Conservation (phyloP, 1,140 invertebrate species). For the Drosophila gunungcola region DNA sequence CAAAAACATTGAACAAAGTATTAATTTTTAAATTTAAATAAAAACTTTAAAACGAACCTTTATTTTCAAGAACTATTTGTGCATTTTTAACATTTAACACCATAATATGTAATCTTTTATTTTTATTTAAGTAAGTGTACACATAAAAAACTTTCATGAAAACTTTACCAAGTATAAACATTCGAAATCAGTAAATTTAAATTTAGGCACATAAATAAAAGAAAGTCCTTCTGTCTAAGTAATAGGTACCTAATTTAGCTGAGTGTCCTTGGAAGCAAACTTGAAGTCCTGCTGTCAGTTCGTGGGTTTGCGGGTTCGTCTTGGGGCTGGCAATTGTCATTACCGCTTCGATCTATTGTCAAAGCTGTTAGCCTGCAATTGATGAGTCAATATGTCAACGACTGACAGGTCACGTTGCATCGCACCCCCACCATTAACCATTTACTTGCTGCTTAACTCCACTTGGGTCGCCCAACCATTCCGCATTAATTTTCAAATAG, state of each 20-base stretch:
- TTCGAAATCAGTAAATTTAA: no score
- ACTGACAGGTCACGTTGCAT: conserved; percentile 70
- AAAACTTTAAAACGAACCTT: no score
- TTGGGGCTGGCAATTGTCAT: conserved; percentile 62
- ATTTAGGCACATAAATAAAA: neutral
- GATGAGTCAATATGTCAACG: conserved; percentile 78
- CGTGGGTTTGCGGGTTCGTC: conserved; percentile 14
- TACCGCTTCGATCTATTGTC: conserved; percentile 67
- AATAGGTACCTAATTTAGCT: neutral
- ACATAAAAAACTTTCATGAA: no score
- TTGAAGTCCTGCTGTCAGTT: neutral
- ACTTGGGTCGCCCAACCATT: neutral
- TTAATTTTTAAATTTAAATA: no score
- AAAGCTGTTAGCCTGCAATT: conserved; percentile 62
- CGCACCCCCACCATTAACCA: conserved; percentile 8
- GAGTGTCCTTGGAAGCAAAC: neutral
- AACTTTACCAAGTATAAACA: no score
- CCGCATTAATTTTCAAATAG: conserved; percentile 33
- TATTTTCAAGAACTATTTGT: no score
- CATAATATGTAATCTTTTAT: no score
- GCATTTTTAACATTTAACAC: no score
- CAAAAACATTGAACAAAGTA: no score
- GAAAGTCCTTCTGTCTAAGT: no score
- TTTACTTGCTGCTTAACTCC: neutral
- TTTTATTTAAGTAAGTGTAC: no score